phyloP scores from a whole-genome alignment of 2,888 invertebrate genomes.

The Tromatobia lineatoria region DNA sequence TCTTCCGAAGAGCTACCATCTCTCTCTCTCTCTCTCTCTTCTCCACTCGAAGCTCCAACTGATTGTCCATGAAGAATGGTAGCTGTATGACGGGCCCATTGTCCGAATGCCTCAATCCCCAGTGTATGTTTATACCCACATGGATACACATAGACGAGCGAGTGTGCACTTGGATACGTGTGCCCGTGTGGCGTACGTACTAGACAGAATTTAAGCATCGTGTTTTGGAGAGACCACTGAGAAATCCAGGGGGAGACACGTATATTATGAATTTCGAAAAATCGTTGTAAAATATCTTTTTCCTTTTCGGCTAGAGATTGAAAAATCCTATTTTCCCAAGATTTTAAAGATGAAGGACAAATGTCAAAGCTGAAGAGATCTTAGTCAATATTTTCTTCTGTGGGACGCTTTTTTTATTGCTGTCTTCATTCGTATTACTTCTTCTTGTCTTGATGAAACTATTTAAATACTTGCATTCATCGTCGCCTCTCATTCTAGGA shows the following conservation, averaged over 20 bases:
- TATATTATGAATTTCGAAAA: conserved; percentile 47
- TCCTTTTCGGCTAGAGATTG: not conserved
- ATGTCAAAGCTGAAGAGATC: conserved; percentile 37
- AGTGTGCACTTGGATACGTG: conserved; percentile 51
- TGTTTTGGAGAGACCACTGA: conserved; percentile 14
- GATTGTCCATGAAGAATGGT: conserved; percentile 83
- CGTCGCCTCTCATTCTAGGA: conserved; percentile 47
- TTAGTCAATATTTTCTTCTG: conserved; percentile 47
- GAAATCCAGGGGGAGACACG: conserved; percentile 16
- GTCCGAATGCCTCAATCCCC: conserved; percentile 76
- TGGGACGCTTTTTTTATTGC: conserved; percentile 31
- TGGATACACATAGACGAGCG: conserved; percentile 40
- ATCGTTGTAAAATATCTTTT: not conserved
- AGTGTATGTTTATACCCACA: conserved; percentile 53
- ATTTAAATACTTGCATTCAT: conserved; percentile 37
- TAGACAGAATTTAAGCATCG: conserved; percentile 53
- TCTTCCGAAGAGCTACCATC: conserved; percentile 50
- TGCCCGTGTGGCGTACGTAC: conserved; percentile 59
- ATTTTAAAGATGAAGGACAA: not conserved
- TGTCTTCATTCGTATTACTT: conserved; percentile 32
- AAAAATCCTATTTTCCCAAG: conserved; percentile 21
- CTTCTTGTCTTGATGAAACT: conserved; percentile 14
- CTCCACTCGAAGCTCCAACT: conserved; percentile 68
- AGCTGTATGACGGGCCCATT: conserved; percentile 83
- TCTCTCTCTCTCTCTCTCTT: conserved; percentile 53